A percentile compares a stretch with the other conserved stretches of the same genome.
Conservation (phyloP, 2,797 vertebrate genomes). For the Sandelia bainsii region DNA sequence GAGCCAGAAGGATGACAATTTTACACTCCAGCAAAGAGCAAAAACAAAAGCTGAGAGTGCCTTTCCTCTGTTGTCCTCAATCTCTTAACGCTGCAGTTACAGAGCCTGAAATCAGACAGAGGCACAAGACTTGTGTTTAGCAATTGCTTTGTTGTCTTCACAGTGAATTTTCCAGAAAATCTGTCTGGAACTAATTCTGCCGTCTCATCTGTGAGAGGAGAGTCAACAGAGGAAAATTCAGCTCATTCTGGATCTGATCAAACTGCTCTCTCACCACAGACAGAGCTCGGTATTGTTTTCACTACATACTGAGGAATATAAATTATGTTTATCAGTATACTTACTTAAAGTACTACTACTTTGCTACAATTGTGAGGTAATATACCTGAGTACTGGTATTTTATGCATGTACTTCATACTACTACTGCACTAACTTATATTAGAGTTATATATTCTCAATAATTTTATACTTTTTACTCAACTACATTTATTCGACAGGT, state of each 20-base stretch:
- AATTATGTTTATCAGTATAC: conserved; percentile 3
- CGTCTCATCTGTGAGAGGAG: conserved; percentile 27
- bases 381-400: background rate
- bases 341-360: too few species aligned
- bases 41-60: conserved; percentile 62
- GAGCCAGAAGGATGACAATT: conserved; percentile 74
- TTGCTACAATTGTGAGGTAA: background rate
- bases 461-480: background rate
- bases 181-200: conserved; percentile 59
- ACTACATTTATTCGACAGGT: too few species aligned
- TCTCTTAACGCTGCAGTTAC: conserved; percentile 32
- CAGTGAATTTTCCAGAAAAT: conserved; percentile 61
- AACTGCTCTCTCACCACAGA: conserved; percentile 44
- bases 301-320: conserved; percentile 13
- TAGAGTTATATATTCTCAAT: too few species aligned
- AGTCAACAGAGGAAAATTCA: conserved; percentile 29
- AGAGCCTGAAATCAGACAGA: conserved; percentile 61
- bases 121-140: conserved; percentile 46
- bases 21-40: conserved; percentile 69
- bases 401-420: background rate
- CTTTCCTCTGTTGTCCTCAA: conserved; percentile 54
- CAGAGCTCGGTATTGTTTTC: background rate
- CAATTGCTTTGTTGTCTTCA: conserved; percentile 62
- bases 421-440: background rate
- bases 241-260: conserved; percentile 53